phyloP scores from a whole-genome alignment of 2,888 invertebrate species.

The Cetonia aurata region DNA sequence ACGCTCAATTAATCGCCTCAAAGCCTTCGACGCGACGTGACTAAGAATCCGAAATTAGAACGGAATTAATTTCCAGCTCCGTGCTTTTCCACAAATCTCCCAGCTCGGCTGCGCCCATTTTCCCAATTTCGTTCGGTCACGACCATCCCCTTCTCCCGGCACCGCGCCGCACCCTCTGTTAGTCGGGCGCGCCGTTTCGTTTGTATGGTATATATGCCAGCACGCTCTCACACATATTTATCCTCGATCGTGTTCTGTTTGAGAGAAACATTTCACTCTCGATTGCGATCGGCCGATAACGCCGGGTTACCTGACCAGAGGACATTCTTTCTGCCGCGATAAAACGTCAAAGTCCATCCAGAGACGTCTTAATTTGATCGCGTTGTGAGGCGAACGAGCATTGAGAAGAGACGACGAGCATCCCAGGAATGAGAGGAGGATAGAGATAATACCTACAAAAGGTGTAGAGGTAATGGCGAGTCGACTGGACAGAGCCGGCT shows the following conservation, averaged over 20 bases:
- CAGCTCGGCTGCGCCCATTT: neutral
- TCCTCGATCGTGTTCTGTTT: constrained; percentile 38
- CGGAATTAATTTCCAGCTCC: constrained; percentile 9
- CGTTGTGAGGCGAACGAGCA: constrained; percentile 20
- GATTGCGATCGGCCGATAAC: constrained; percentile 35
- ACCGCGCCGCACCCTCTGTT: neutral
- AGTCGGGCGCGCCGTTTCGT: neutral
- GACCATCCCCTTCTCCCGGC: neutral
- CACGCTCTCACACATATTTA: constrained; percentile 38
- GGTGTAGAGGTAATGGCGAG: no score
- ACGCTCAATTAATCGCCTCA: constrained; percentile 24
- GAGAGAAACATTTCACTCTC: constrained; percentile 40
- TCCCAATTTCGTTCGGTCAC: neutral
- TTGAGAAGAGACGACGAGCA: no score
- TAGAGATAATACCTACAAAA: no score
- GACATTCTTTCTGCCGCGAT: constrained; percentile 35
- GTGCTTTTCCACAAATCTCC: constrained; percentile 21
- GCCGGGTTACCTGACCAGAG: constrained; percentile 32
- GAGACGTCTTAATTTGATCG: constrained; percentile 38
- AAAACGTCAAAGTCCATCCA: constrained; percentile 40
- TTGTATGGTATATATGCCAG: neutral
- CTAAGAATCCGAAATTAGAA: constrained; percentile 11
- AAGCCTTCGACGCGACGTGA: neutral
- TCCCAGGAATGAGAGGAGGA: no score
- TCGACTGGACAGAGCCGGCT: no score